phyloP scores from a whole-genome alignment of 2,113 vertebrate species.

The Setophaga kirtlandii region DNA sequence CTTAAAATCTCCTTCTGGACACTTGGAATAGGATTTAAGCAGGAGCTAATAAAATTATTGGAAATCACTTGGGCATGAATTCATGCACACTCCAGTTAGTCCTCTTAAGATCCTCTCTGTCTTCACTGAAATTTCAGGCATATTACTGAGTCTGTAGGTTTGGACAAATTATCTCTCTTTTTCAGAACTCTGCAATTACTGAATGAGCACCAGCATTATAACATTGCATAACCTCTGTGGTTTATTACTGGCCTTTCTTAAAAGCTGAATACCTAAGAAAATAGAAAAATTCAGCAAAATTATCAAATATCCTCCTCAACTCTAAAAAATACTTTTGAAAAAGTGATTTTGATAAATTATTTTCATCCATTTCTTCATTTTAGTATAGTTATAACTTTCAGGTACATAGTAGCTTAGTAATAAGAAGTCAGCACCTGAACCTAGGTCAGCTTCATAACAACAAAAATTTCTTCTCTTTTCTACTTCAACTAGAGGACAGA shows the following conservation, averaged over 20 bases:
- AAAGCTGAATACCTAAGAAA: conserved; percentile 47
- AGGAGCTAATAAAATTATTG: neutral
- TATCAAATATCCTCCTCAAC: conserved; percentile 35
- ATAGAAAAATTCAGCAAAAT: conserved; percentile 9
- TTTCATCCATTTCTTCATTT: conserved; percentile 40
- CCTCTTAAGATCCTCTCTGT: neutral
- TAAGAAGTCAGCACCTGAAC: conserved; percentile 36
- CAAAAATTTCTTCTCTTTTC: conserved; percentile 36
- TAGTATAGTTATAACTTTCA: conserved; percentile 26
- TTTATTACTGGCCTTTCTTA: conserved; percentile 14
- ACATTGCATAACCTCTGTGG: neutral
- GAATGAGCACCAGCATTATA: neutral
- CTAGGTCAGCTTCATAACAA: conserved; percentile 45
- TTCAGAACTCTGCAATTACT: conserved; percentile 49
- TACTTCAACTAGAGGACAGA: neutral
- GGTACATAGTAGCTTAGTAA: conserved; percentile 55
- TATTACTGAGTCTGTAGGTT: neutral
- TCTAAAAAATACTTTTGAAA: neutral
- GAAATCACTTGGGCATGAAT: neutral
- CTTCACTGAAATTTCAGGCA: neutral
- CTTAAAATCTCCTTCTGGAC: neutral
- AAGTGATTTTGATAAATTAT: conserved; percentile 3
- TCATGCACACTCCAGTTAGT: neutral
- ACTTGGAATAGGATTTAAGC: neutral
- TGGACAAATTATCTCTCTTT: conserved; percentile 11